Percentiles rank a stretch among this genome's conserved stretches.
phyloP scores from a whole-genome alignment of 2,797 vertebrate genomes.

The Xenops minutus region DNA sequence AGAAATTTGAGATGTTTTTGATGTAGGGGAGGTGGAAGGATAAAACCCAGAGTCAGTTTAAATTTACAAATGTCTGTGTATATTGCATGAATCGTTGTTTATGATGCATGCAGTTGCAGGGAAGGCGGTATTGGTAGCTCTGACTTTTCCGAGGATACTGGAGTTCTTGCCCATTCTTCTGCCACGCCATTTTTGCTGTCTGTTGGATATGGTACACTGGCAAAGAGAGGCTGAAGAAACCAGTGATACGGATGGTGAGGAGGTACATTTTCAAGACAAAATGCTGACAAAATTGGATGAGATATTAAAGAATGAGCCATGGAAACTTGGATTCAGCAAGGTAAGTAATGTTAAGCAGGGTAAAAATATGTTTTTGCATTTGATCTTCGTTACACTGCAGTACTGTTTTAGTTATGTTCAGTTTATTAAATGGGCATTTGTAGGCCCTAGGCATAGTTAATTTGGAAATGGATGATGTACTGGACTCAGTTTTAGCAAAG shows the following conservation, averaged over 20 bases:
- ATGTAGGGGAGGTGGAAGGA: not conserved
- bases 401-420: not conserved
- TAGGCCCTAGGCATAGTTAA: not conserved
- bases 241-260: not conserved
- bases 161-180: conserved; percentile 80
- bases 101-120: conserved; percentile 65
- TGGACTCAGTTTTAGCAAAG: not conserved
- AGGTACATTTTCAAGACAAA: not conserved
- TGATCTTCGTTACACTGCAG: not conserved
- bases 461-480: not conserved
- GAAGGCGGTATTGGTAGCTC: conserved; percentile 56
- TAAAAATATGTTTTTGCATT: not conserved
- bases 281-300: conserved; percentile 65
- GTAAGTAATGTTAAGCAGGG: conserved; percentile 64
- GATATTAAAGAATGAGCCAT: conserved; percentile 74
- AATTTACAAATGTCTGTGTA: not conserved
- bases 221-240: not conserved
- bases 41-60: not conserved
- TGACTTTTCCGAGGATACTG: conserved; percentile 75
- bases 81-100: not conserved
- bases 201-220: conserved; percentile 29
- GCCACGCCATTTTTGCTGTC: conserved; percentile 73
- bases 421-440: not conserved
- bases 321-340: conserved; percentile 81
- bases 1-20: not conserved